Evolutionary conservation across 2,797 vertebrate genomes (phyloP), one percentile per base, ranked within the genome.

Genomic region (Triplophysa bombifrons): DNA sequence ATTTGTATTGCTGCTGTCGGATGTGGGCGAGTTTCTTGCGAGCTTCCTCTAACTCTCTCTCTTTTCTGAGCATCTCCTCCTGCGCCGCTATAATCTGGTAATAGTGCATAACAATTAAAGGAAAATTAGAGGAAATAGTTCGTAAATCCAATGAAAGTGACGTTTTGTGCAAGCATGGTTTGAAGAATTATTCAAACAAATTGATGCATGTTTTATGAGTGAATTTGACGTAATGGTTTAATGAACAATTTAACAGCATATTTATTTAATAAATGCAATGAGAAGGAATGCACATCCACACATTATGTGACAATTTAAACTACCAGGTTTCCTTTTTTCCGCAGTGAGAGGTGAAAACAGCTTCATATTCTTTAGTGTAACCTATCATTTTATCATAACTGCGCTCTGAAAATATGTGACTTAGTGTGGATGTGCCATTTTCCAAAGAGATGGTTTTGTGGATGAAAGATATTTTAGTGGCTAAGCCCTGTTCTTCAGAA

Each of bases 1-100:
- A 99, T 88, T 99, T 99, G 90, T 99, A 99, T 91, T 99, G 98
- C 90, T 99, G 98, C 90, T 99, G 98, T 86, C 98, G 95, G 87
- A 99, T 99, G 90, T 98, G 98, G 80, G 97, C 97, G 88, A 99
- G 92, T 80, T 99, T 99, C 90, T 99, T 99, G 75, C 98, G 93
- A 1, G 98, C 98, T 86, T 99, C 98, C 90, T 99, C 98, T 84
- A 99, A 90, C 87, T 99, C 98, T 11, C 97, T 91, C 74, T 99
- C 98, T 85, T 99, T 99, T 91, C 97, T 95, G 73, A 99, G 93
- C 98, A 99, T 99, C 92, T 99, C 98, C 86, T 99, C 98, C 89
- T 99, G 98, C 64, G 98, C 98, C 0, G 98, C 97, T 0, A 99
- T 99, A 87, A 99, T 99, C 98, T 99, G 86, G 2, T 81, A 78